Conservation (phyloP, 2,113 vertebrate species). For the Gallinago paraguaiae region DNA sequence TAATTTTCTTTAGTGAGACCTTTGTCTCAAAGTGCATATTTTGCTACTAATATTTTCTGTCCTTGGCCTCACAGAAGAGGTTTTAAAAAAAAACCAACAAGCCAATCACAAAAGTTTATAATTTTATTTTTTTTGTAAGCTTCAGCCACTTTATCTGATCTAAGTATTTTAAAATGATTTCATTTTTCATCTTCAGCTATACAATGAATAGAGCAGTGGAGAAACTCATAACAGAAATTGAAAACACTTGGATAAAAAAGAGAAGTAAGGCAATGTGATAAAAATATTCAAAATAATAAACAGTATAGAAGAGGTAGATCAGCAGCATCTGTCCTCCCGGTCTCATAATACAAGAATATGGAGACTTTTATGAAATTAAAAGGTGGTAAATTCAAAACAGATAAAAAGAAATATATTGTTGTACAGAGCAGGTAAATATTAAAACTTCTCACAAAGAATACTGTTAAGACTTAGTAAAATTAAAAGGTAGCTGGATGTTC, state of each 20-base stretch:
- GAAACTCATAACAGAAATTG: conserved; percentile 51
- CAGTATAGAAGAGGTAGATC: conserved; percentile 12
- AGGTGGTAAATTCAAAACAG: conserved; percentile 5
- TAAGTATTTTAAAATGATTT: conserved; percentile 22
- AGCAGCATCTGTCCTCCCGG: conserved; percentile 25
- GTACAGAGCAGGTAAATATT: conserved; percentile 13
- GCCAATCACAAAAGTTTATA: background rate
- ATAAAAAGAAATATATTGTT: conserved; percentile 37
- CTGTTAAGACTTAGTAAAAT: background rate
- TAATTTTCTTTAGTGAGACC: background rate
- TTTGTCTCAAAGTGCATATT: background rate
- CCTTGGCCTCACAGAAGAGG: background rate
- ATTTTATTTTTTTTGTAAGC: background rate
- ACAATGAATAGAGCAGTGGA: conserved; percentile 19
- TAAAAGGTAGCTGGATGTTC: background rate
- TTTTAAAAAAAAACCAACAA: background rate
- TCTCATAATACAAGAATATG: conserved; percentile 19
- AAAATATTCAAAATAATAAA: conserved; percentile 51
- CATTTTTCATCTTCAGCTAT: background rate
- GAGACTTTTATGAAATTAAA: conserved; percentile 26
- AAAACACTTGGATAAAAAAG: conserved; percentile 12
- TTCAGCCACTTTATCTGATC: conserved; percentile 40
- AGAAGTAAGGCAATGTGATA: background rate
- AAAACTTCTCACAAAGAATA: background rate
- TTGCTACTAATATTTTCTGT: background rate